Evolutionary conservation across 2,888 invertebrate genomes (phyloP).

Genomic region (Drosophila putrida): DNA sequence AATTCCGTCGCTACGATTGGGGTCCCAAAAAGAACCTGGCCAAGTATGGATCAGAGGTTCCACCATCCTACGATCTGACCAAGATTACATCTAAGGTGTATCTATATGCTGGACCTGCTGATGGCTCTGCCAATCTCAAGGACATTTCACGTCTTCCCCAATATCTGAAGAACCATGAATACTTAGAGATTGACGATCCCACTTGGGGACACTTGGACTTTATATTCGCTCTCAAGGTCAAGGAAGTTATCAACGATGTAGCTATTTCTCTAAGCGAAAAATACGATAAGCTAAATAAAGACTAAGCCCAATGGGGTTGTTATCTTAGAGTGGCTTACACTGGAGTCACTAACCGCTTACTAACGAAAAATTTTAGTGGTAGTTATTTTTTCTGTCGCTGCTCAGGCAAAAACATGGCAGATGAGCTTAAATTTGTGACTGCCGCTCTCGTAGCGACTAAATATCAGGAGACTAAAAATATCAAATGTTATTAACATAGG

Average conservation of each 20-base stretch:
- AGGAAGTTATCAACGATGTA: constrained; percentile 70
- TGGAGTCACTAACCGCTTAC: too few relatives aligned
- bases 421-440: too few relatives aligned
- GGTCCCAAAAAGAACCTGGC: constrained; percentile 65
- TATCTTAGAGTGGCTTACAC: too few relatives aligned
- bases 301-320: background rate
- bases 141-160: constrained; percentile 65
- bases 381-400: too few relatives aligned
- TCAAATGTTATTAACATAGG: too few relatives aligned
- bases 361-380: too few relatives aligned
- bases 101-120: constrained; percentile 70
- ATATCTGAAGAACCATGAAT: constrained; percentile 51
- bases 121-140: constrained; percentile 67
- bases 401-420: too few relatives aligned
- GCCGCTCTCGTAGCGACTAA: too few relatives aligned
- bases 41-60: constrained; percentile 58
- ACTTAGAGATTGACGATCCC: constrained; percentile 67
- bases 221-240: constrained; percentile 75
- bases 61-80: constrained; percentile 73
- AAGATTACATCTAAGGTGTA: constrained; percentile 69
- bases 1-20: constrained; percentile 75
- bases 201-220: constrained; percentile 82
- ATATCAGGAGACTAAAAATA: too few relatives aligned
- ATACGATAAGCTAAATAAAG: constrained; percentile 55
- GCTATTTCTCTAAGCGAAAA: constrained; percentile 58